Evolutionary conservation across 2,113 vertebrate genomes (phyloP), one percentile per base, ranked within the genome.

Genomic region (Lota lota): DNA sequence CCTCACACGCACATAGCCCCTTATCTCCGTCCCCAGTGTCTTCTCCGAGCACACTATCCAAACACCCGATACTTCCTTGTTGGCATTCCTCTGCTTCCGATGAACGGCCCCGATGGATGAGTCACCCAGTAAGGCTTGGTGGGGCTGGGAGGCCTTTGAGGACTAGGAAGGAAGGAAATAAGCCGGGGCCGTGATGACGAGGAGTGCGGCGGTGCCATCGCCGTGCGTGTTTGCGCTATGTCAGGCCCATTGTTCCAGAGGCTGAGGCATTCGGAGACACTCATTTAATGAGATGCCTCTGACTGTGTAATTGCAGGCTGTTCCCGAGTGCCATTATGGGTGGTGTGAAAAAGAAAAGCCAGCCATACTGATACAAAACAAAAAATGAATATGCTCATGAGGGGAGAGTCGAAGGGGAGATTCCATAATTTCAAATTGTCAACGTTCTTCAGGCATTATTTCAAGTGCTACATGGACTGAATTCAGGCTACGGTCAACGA

Each of bases 271-370:
- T 70, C 53, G 67, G 40, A 84, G 81, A 90, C 72, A 74, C 83
- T 85, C 74, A 82, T 82, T 88, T 89, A 85, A 89, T 82, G 74
- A 85, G 83, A 77, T 64, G 58, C 76, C 76, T 80, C 78, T 70
- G 70, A 68, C 78, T 77, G 79, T 74, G 82, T 86, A 86, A 89
- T 88, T 90, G 81, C 75, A 82, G 83, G 62, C 78, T 81, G 66
- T 74, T 83, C 40, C 74, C 57, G 15, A 69, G 77, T 74, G 77
- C 75, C 80, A 83, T 86, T 81, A 78, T 68, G 66, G 77, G 79
- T 78, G 77, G 79, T 83, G 67, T 79, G 10, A 47, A 47, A 47
- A 47, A 47, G 10, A 14, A 8, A 47, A 47, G 40, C 40, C 40
- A 14, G 7, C 1, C 40, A 47, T 47, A 11, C 40, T 12, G 40